phyloP scores from a whole-genome alignment of 2,888 invertebrate species.

The Lamellibrachia columna region DNA sequence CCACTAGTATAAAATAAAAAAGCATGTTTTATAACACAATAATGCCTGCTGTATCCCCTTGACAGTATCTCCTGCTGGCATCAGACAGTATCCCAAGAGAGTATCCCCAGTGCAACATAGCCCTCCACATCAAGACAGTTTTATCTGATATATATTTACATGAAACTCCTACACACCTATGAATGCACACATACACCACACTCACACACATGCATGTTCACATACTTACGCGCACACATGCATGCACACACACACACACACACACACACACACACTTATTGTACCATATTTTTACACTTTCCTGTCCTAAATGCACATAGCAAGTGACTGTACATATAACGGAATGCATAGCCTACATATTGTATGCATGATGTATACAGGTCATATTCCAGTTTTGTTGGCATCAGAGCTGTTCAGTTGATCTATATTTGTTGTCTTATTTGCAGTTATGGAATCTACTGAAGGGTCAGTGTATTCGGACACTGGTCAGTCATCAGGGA shows the following conservation, averaged over 20 bases:
- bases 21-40: not conserved
- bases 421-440: not conserved
- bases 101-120: not conserved
- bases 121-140: not conserved
- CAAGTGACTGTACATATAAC: not conserved
- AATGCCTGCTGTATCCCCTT: too few relatives aligned
- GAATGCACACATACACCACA: not conserved
- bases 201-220: not conserved
- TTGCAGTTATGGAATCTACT: constrained; percentile 57
- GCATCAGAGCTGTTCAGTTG: not conserved
- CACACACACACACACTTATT: not conserved
- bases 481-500: constrained; percentile 56
- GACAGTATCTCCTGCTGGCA: not conserved
- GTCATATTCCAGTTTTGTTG: not conserved
- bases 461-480: constrained; percentile 51
- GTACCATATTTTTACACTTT: too few relatives aligned
- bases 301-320: too few relatives aligned
- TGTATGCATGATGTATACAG: not conserved
- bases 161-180: constrained; percentile 32
- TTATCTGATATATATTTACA: not conserved
- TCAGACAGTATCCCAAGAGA: not conserved
- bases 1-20: not conserved
- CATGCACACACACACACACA: not conserved
- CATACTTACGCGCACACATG: not conserved
- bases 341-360: not conserved